phyloP scores from a whole-genome alignment of 2,113 vertebrate species.

The Cyprinodon brontotheroides region DNA sequence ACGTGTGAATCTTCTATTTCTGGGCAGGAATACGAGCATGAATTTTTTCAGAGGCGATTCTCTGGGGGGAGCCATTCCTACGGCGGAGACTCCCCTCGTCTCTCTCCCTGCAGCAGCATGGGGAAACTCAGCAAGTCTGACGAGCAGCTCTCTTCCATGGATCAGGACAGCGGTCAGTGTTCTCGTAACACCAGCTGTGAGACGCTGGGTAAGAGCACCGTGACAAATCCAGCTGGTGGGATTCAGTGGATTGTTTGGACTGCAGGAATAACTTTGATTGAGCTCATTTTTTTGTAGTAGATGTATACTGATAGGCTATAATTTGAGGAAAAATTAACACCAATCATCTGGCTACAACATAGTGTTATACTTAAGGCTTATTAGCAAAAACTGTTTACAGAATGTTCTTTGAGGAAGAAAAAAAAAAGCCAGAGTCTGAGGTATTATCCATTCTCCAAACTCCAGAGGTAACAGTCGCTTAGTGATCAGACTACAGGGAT shows the following conservation, averaged over 20 bases:
- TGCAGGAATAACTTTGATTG: too few species aligned
- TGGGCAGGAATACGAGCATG: constrained; percentile 88
- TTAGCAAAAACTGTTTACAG: too few species aligned
- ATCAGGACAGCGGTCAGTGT: constrained; percentile 96
- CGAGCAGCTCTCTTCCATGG: constrained; percentile 94
- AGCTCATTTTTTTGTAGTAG: too few species aligned
- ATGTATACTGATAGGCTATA: too few species aligned
- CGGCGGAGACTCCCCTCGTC: constrained; percentile 91
- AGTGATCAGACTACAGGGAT: too few species aligned
- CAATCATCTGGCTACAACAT: too few species aligned
- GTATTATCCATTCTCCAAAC: too few species aligned
- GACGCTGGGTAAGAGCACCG: constrained; percentile 86
- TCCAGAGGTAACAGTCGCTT: too few species aligned
- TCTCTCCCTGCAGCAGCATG: constrained; percentile 94
- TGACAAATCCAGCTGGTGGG: neutral
- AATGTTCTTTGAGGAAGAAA: too few species aligned
- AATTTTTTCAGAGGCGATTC: constrained; percentile 92
- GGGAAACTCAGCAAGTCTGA: constrained; percentile 98
- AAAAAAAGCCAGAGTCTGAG: too few species aligned
- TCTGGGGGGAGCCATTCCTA: constrained; percentile 96
- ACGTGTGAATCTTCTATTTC: constrained; percentile 6
- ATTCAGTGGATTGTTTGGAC: neutral
- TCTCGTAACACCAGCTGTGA: constrained; percentile 99
- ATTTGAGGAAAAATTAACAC: too few species aligned
- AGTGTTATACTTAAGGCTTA: too few species aligned